phyloP scores from a whole-genome alignment of 2,797 vertebrate genomes.

The Setipinna tenuifilis region DNA sequence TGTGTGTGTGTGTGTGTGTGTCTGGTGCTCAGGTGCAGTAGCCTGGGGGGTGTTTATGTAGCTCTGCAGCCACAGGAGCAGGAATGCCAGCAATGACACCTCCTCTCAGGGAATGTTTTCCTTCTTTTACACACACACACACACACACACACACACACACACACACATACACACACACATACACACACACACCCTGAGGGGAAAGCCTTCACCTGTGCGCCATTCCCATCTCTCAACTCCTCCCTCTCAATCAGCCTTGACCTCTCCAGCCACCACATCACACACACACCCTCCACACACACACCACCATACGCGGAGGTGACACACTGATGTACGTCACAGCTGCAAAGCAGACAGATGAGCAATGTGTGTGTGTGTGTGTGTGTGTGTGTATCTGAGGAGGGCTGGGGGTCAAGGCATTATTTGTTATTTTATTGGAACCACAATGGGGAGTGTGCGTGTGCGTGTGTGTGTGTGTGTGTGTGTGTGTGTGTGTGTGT shows the following conservation, averaged over 20 bases:
- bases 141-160: background rate
- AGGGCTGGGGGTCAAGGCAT: too few species aligned
- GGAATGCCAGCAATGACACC: slow-evolving; percentile 71
- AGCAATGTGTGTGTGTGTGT: background rate
- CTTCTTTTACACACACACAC: slow-evolving; percentile 55
- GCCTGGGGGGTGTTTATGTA: slow-evolving; percentile 74
- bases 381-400: too few species aligned
- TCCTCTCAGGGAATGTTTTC: slow-evolving; percentile 69
- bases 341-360: background rate
- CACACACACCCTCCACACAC: background rate
- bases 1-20: background rate
- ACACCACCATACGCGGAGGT: background rate
- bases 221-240: slow-evolving; percentile 17
- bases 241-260: slow-evolving; percentile 30
- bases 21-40: slow-evolving; percentile 45
- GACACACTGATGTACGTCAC: slow-evolving; percentile 19
- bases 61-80: slow-evolving; percentile 63
- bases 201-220: background rate
- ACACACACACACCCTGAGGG: background rate
- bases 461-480: too few species aligned
- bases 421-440: too few species aligned
- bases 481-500: too few species aligned
- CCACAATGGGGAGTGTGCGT: too few species aligned
- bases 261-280: background rate
- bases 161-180: slow-evolving; percentile 3